These are phyloP conservation scores for Salminus brasiliensis DNA, from an alignment of 2,113 vertebrate genomes.

Conservation along the genomic window DNA sequence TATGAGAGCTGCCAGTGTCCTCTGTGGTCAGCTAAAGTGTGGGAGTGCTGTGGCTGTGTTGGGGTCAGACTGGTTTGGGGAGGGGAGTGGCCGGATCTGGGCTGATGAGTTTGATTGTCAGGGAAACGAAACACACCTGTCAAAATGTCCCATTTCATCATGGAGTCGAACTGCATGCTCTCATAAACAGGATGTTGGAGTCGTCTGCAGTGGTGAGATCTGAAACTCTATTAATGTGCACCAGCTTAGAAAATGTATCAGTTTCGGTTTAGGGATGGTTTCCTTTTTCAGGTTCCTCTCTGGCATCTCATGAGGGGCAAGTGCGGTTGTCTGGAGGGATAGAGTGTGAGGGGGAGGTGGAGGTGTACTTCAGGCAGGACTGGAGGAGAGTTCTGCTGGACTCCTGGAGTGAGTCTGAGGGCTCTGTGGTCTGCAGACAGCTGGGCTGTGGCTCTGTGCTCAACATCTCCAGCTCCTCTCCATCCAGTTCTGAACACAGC, in stretches of 20 bases:
- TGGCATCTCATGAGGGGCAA: neutral
- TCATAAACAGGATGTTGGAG: slow-evolving; percentile 42
- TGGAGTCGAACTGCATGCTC: slow-evolving; percentile 43
- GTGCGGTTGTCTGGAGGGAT: neutral
- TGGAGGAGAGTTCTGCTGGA: neutral
- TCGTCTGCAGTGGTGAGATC: slow-evolving; percentile 48
- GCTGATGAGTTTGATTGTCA: slow-evolving; percentile 54
- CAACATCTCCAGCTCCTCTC: neutral
- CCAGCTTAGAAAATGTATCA: no score
- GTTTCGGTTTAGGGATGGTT: no score
- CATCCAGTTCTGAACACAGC: neutral
- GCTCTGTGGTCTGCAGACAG: slow-evolving; percentile 3
- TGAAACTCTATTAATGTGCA: no score
- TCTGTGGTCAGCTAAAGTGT: slow-evolving; percentile 56
- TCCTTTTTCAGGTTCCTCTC: neutral
- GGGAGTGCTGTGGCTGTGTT: slow-evolving; percentile 44
- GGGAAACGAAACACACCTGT: slow-evolving; percentile 53
- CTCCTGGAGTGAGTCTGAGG: neutral
- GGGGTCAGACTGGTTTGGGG: slow-evolving; percentile 48
- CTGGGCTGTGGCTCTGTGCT: neutral
- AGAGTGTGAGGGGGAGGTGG: neutral
- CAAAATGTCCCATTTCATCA: slow-evolving; percentile 44
- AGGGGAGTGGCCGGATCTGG: slow-evolving; percentile 43
- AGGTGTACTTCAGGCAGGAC: neutral
- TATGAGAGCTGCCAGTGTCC: slow-evolving; percentile 49